Conservation (phyloP, 2,888 invertebrate genomes). For the Aromia moschata region DNA sequence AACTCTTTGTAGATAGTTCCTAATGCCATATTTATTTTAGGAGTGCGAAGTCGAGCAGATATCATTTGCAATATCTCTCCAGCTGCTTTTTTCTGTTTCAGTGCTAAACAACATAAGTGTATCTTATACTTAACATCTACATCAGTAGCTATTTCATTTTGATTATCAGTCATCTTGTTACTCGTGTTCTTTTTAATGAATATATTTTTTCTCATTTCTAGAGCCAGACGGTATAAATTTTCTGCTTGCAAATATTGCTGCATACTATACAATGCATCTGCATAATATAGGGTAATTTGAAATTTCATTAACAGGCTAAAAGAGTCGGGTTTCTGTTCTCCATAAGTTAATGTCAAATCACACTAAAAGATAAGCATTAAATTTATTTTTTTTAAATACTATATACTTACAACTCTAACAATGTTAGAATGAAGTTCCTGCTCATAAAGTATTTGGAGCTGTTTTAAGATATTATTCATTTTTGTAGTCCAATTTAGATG, state of each 20-base stretch:
- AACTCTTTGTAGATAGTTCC: conserved; percentile 76
- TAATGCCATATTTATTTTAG: conserved; percentile 80
- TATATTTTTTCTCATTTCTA: conserved; percentile 73
- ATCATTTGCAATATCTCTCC: conserved; percentile 67
- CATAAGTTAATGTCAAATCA: conserved; percentile 70
- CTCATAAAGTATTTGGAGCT: conserved; percentile 75
- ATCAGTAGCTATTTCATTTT: conserved; percentile 68
- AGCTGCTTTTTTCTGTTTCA: conserved; percentile 73
- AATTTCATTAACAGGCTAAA: conserved; percentile 71
- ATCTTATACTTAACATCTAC: conserved; percentile 78
- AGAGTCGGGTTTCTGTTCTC: conserved; percentile 73
- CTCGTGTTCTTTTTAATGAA: conserved; percentile 62
- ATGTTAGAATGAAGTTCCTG: conserved; percentile 78
- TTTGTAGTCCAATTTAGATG: no score
- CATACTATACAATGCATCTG: conserved; percentile 73
- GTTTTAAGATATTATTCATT: conserved; percentile 71
- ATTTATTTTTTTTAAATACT: conserved; percentile 4
- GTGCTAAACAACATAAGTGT: conserved; percentile 73
- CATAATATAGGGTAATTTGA: conserved; percentile 74
- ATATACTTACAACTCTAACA: conserved; percentile 70
- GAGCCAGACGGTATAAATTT: conserved; percentile 70
- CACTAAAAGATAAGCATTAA: conserved; percentile 65
- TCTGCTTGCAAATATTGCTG: conserved; percentile 76
- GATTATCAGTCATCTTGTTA: conserved; percentile 62
- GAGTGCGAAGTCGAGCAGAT: conserved; percentile 73